Base-by-base conservation (phyloP, 1,140 invertebrate genomes). In the Lordiphosa collinella region DNA sequence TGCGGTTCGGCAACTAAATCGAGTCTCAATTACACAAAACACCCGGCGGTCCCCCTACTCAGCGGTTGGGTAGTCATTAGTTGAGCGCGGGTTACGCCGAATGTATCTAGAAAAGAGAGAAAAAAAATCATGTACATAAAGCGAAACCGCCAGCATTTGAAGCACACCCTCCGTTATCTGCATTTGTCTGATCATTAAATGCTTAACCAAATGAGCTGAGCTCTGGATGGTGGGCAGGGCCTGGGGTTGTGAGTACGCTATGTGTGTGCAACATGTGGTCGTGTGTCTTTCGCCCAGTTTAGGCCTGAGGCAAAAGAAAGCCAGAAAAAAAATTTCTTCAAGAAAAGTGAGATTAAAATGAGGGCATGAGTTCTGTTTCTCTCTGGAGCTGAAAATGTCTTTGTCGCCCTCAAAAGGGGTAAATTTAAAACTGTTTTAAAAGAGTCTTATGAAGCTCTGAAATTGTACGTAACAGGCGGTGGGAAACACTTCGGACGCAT, bases 181-280 rank as follows among this genome's bases (percentile, higher is more conserved):
- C 18, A 29, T 31, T 54, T 35, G 31, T 32, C 29, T 44, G 62
- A 66, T 66, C 63, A 66, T 66, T 66, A 57, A 66, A 66, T 66
- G 62, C 63, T 66, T 57, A 66, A 66, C 63, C 63, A 66, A 66
- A 66, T 66, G 63, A 58, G 53, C 47, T 38, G 43, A 49, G 16
- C 18, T 36, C 32, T 58, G 40, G 49, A 50, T 40, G 62, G 63
- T 66, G 52, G 54, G 51, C 56, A 52, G 38, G 53, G 22, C n/a
- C 16, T 6, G n/a, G 47, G 47, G 47, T 18, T 54, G 18, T 55
- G 37, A 16, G 7, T 40, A 31, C 29, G 10, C n/a, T n/a, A 25
- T 47, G n/a, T 11, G 12, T 41, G 47, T 31, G 46, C 29, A 51
- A 66, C 63, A 67, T 67, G 62, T 67, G 63, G 53, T 35, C 29